Conservation (phyloP, 1,140 invertebrate species). For the Sycophaga agraensis region DNA sequence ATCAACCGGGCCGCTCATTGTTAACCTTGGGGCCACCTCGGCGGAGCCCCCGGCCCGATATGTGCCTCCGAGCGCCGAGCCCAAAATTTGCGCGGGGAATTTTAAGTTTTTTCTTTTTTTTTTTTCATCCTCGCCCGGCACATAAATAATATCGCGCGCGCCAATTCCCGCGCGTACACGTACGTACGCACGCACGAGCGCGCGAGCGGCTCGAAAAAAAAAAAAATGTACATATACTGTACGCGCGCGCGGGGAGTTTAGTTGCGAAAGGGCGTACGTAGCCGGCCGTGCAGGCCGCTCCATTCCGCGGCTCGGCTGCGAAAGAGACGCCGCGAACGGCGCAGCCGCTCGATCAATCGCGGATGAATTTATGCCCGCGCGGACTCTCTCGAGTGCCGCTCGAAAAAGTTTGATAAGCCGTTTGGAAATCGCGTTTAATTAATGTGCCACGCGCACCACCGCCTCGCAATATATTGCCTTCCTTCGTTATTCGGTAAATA, state of each 20-base stretch:
- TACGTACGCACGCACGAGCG: background rate
- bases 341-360: constrained; percentile 10
- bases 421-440: constrained; percentile 19
- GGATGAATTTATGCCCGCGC: constrained; percentile 20
- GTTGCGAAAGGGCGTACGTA: no score
- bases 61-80: no score
- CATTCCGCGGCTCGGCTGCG: no score
- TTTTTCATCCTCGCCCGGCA: no score
- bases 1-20: constrained; percentile 39
- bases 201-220: background rate
- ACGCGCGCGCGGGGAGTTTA: no score
- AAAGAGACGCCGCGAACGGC: no score
- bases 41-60: no score
- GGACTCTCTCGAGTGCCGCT: background rate
- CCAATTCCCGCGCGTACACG: constrained; percentile 8
- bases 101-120: no score
- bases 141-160: constrained; percentile 25
- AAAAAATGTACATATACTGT: background rate
- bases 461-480: background rate
- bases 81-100: constrained; percentile 26
- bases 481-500: no score
- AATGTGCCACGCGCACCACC: background rate
- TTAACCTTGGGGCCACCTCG: constrained; percentile 30
- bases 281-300: no score
- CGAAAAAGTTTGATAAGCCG: constrained; percentile 10